These are phyloP conservation scores for Lepus europaeus DNA, from an alignment of 2,113 vertebrate genomes.

Conservation along the genomic window DNA sequence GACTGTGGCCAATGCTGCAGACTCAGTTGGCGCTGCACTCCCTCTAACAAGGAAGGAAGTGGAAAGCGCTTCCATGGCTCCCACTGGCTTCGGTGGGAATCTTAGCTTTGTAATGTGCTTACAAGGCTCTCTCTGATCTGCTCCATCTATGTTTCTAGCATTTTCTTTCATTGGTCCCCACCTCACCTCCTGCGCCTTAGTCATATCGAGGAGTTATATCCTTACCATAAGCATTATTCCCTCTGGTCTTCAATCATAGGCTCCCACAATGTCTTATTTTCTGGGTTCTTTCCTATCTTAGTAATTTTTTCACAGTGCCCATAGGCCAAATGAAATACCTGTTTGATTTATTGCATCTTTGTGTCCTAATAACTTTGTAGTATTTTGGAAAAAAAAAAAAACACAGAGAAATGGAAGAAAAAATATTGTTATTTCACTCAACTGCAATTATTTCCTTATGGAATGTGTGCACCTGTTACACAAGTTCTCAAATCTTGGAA, in stretches of 20 bases:
- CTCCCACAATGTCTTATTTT: neutral
- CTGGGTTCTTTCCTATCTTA: neutral
- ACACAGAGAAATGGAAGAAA: neutral
- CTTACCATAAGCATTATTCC: fast-evolving
- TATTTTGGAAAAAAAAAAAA: neutral
- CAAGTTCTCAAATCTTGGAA: neutral
- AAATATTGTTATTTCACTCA: neutral
- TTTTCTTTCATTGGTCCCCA: neutral
- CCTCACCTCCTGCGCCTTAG: fast-evolving
- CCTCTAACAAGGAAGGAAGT: neutral
- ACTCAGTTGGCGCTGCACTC: neutral
- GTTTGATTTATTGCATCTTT: neutral
- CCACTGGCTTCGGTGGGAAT: neutral
- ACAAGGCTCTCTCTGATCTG: neutral
- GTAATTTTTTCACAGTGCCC: neutral
- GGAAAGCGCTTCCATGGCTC: neutral
- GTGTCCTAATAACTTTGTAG: neutral
- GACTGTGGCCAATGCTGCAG: neutral
- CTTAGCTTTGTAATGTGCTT: neutral
- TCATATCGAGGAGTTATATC: fast-evolving
- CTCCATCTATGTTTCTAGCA: neutral
- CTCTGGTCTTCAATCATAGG: neutral
- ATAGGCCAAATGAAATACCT: neutral
- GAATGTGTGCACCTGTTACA: neutral
- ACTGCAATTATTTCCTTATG: neutral